Base-by-base conservation (phyloP, 53 echinoderm and acorn worm genomes). In the Crossaster papposus region DNA sequence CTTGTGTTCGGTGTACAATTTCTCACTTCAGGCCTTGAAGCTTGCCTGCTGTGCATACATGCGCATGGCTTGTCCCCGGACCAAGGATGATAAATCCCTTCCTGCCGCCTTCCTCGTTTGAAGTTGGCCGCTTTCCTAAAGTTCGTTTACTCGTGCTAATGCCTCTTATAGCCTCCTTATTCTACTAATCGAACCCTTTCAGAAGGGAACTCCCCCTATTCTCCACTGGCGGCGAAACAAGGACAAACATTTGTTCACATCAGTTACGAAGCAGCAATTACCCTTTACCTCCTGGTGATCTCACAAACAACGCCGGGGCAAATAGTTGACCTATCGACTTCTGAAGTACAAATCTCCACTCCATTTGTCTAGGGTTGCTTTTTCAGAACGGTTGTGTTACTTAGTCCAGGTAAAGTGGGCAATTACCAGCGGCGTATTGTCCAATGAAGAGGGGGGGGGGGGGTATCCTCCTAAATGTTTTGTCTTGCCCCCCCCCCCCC, bases 401-500 rank as follows among this genome's bases (percentile, higher is more conserved):
- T 52, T 84, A 72, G 70, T 70, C 53, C 52, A 10, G 84, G 70
- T 72, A 84, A 84, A 84, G 84, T 84, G 84, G 84, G 65, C 72
- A 52, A 72, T 71, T 72, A 54, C 84, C 72, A 51, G n/a, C 4
- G 84, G 72, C 84, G 84, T 30, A 71, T 84, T 72, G 72, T 84
- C 84, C 50, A 32, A n/a, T 53, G 31, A 52, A 44, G 51, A 24
- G 51, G 51, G 72, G n/a, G n/a, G n/a, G n/a, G n/a, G n/a, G n/a
- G n/a, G n/a, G n/a, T n/a, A n/a, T n/a, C n/a, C n/a, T n/a, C n/a
- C n/a, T n/a, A n/a, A n/a, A n/a, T n/a, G n/a, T n/a, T n/a, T n/a
- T n/a, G n/a, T n/a, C n/a, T n/a, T n/a, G n/a, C n/a, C n/a, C n/a
- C n/a, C n/a, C n/a, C n/a, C n/a, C n/a, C n/a, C n/a, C n/a, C n/a